Evolutionary conservation across 1,140 invertebrate species (phyloP).

Genomic region (Cydia pomonella): DNA sequence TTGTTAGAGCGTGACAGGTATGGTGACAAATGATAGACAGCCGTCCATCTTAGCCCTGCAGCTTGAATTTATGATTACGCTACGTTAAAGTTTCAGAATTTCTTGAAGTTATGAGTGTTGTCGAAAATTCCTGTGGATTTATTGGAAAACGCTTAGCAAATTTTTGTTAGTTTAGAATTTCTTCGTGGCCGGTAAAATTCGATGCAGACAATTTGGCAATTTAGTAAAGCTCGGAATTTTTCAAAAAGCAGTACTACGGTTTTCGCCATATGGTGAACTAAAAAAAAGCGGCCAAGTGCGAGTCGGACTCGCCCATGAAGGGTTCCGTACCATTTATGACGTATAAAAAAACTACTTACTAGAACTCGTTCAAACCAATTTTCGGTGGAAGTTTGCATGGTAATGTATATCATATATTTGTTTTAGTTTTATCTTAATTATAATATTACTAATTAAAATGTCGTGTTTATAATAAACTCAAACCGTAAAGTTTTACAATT

Average conservation of each 20-base stretch:
- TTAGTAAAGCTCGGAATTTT: background rate
- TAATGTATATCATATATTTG: too few relatives aligned
- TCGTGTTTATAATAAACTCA: background rate
- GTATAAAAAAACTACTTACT: too few relatives aligned
- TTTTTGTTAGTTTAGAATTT: background rate
- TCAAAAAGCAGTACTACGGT: background rate
- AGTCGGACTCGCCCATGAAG: too few relatives aligned
- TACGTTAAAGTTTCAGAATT: background rate
- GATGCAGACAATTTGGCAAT: background rate
- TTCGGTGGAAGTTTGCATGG: too few relatives aligned
- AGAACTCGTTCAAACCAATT: too few relatives aligned
- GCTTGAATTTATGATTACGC: background rate
- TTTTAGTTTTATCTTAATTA: too few relatives aligned
- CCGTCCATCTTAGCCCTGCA: too few relatives aligned
- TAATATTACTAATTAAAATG: background rate
- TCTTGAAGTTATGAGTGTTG: slow-evolving; percentile 6
- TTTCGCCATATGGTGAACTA: too few relatives aligned
- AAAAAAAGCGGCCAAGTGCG: too few relatives aligned
- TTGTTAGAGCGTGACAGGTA: too few relatives aligned
- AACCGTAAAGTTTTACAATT: slow-evolving; percentile 4
- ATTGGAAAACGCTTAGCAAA: slow-evolving; percentile 13
- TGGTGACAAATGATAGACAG: too few relatives aligned
- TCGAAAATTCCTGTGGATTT: background rate
- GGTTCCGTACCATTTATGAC: too few relatives aligned
- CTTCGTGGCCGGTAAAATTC: background rate